Evolutionary conservation across 2,888 invertebrate species (phyloP), one percentile per base, ranked within the genome.

Genomic region (Neria commutata): DNA sequence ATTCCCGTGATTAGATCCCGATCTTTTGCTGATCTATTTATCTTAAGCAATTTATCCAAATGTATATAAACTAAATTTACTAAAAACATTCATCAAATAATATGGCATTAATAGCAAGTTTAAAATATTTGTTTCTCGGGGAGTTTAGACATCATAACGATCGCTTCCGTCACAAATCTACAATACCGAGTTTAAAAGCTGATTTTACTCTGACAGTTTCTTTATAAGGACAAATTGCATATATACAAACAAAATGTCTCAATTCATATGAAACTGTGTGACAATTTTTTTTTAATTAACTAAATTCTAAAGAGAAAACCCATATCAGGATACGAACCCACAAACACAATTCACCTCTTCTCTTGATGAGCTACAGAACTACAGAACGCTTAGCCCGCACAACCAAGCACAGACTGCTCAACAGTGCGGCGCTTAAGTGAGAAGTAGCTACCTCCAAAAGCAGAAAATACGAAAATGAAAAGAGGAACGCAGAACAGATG

Each of bases 181-280:
- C 46, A 46, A 46, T 5, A 5, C 46, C 19, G 24, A 46, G 46
- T 11, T 46, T 46, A 19, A 11, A 19, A 37, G n/a, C n/a, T n/a
- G n/a, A n/a, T n/a, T n/a, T n/a, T 46, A 46, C 17, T 46, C 21
- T 46, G 19, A 46, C 46, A 46, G 46, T 21, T 37, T n/a, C n/a
- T 8, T 37, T 4, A 14, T n/a, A 17, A 46, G 24, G n/a, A 3
- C 46, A 21, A 46, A 46, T 46, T 24, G 46, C 21, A n/a, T 46
- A 5, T 5, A 46, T 10, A 23, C 11, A 5, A 46, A 23, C 48
- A 48, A 48, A 25, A 26, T 25, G 25, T 26, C 48, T 26, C 3
- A 26, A 14, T 29, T 25, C n/a, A n/a, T n/a, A 10, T 24, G 5
- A 48, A 42, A 19, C 48, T 48, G 48, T 48, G 6, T n/a, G n/a